Percentiles rank a stretch among this genome's conserved stretches.
Conservation (phyloP, 2,797 vertebrate species). For the Pangasius sanitwongsei region DNA sequence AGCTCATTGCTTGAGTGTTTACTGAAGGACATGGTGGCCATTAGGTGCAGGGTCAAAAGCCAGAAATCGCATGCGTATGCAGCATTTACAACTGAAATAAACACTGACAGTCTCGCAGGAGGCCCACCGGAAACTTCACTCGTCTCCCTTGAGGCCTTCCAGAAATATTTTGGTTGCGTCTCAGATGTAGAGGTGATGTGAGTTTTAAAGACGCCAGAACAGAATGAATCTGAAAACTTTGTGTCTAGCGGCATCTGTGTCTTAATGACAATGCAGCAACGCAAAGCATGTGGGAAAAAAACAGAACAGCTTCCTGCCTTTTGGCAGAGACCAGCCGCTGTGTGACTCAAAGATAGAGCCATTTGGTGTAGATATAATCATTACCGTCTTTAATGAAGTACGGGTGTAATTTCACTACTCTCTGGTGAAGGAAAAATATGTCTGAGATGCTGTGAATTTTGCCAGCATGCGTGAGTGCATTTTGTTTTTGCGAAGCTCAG, state of each 20-base stretch:
- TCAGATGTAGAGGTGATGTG: constrained; percentile 22
- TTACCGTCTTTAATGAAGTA: constrained; percentile 8
- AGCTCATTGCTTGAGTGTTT: background rate
- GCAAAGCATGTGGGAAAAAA: constrained; percentile 46
- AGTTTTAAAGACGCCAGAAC: background rate
- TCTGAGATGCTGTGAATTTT: constrained; percentile 19
- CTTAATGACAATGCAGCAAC: constrained; percentile 39
- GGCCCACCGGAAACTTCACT: constrained; percentile 15
- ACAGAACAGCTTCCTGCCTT: constrained; percentile 41
- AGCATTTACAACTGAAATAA: constrained; percentile 44
- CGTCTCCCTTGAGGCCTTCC: constrained; percentile 14
- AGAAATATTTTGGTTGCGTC: constrained; percentile 31
- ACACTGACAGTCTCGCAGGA: constrained; percentile 25
- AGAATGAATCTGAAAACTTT: background rate
- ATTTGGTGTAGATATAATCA: constrained; percentile 18
- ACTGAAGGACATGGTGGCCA: background rate
- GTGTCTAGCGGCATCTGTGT: constrained; percentile 16
- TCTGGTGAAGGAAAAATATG: constrained; percentile 10
- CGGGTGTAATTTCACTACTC: background rate
- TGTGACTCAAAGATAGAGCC: background rate
- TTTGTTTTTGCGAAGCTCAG: constrained; percentile 42
- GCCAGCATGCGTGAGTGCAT: constrained; percentile 38
- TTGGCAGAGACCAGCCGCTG: background rate
- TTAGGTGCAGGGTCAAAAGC: constrained; percentile 22
- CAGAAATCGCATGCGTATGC: constrained; percentile 9